Evolutionary conservation across 2,888 invertebrate genomes (phyloP), one percentile per base, ranked within the genome.

Genomic region (Catocala fraxini): DNA sequence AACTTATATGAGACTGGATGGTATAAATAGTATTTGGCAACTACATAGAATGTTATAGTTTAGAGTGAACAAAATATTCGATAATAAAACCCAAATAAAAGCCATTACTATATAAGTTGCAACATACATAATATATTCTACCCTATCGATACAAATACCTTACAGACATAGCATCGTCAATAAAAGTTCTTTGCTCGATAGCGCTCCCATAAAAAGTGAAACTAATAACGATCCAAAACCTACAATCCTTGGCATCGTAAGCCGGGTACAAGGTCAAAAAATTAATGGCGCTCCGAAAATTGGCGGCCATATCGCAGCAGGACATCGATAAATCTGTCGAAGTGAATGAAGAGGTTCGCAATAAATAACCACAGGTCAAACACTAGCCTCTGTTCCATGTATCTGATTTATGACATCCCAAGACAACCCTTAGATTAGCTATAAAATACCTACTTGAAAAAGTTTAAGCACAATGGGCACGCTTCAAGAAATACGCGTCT

Each of bases 321-420:
- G 52, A 64, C 65, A 53, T 64, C 69, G 45, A 71, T 76, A 75
- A 73, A 73, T 75, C 75, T 63, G 48, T 46, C 59, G 12, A 54
- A 63, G 46, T 6, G 51, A 53, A 66, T 62, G 25, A 65, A 58
- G 56, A 65, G 46, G 39, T 48, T 57, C 12, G 11, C 62, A 15
- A 70, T 74, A 74, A 70, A 76, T 77, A 67, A 67, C 63, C 59
- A 9, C 59, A 63, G 65, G 59, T 62, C 74, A 70, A 63, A 66
- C 64, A 58, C 45, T 51, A 41, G 51, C 33, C 56, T 65, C 55
- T 66, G 54, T 49, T 51, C 64, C 56, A 59, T 70, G 45, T 73
- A 56, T 63, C 52, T 61, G 69, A 75, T 77, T 75, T 77, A 73
- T 73, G 56, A 64, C 48, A 35, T 51, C 61, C 61, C 59, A 35